Evolutionary conservation across 1,140 invertebrate genomes (phyloP).

Genomic region (Lepidurus apus): DNA sequence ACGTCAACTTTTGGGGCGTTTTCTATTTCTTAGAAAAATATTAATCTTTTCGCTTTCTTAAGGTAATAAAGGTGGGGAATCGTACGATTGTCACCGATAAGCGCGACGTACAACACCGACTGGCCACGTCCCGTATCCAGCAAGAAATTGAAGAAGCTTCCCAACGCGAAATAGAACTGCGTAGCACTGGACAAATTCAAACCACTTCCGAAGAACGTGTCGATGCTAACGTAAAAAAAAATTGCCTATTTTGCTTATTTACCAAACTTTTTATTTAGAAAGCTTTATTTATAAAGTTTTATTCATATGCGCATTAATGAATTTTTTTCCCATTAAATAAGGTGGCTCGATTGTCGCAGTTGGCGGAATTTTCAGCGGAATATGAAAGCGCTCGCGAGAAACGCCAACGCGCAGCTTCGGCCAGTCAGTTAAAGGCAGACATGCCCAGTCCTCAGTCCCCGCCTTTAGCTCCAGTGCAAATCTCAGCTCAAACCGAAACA

Average conservation of each 20-base stretch:
- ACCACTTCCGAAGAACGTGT: conserved; percentile 46
- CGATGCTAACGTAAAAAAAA: conserved; percentile 41
- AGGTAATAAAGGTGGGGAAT: conserved; percentile 32
- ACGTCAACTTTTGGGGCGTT: conserved; percentile 23
- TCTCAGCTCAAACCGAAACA: background rate
- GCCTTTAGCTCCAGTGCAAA: background rate
- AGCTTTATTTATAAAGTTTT: no score
- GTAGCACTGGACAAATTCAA: conserved; percentile 43
- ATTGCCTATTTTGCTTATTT: background rate
- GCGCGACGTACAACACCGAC: conserved; percentile 42
- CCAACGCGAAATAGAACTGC: conserved; percentile 45
- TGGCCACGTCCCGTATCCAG: conserved; percentile 47
- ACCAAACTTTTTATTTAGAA: background rate
- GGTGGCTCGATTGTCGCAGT: background rate
- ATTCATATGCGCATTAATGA: no score
- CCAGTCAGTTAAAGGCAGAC: conserved; percentile 6
- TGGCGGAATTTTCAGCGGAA: conserved; percentile 7
- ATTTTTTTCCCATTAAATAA: background rate
- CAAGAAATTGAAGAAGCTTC: conserved; percentile 48
- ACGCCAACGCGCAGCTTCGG: background rate
- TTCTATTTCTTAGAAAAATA: background rate
- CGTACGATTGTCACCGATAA: conserved; percentile 27
- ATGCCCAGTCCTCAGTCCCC: background rate
- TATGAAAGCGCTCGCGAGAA: conserved; percentile 34
- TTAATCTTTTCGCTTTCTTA: background rate